These are phyloP conservation scores for Scomberomorus guttatus DNA, from an alignment of 2,797 vertebrate species.

Conservation along the genomic window DNA sequence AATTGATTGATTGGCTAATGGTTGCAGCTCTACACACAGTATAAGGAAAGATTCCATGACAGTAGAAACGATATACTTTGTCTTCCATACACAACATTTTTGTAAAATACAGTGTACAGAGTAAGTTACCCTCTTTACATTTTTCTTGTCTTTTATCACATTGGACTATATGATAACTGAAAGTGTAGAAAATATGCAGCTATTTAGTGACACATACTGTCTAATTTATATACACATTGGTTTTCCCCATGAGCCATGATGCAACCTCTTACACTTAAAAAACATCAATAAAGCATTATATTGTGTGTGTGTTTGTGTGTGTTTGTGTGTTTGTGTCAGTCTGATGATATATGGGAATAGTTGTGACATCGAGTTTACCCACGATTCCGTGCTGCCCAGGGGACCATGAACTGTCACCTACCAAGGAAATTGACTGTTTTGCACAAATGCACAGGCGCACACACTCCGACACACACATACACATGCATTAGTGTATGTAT, in stretches of 20 bases:
- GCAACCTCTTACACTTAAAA: conserved; percentile 17
- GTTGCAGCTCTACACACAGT: too few relatives aligned
- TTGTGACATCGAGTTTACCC: conserved; percentile 78
- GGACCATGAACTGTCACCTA: conserved; percentile 77
- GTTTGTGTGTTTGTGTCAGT: conserved; percentile 34
- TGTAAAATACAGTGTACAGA: conserved; percentile 9
- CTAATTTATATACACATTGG: conserved; percentile 31
- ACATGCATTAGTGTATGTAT: conserved; percentile 12
- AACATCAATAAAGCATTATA: not conserved
- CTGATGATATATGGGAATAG: conserved; percentile 71
- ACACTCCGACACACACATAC: not conserved
- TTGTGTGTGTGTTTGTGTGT: conserved; percentile 10
- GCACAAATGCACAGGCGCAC: conserved; percentile 21
- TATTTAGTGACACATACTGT: conserved; percentile 18
- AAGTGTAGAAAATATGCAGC: conserved; percentile 13
- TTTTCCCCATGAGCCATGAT: conserved; percentile 28
- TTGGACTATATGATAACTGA: not conserved
- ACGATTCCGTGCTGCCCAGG: conserved; percentile 69
- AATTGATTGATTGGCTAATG: too few relatives aligned
- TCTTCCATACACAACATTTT: conserved; percentile 1
- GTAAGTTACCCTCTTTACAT: not conserved
- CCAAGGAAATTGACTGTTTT: conserved; percentile 72
- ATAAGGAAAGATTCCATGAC: not conserved
- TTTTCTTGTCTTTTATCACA: not conserved
- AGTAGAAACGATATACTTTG: conserved; percentile 4